Conservation (phyloP, 2,888 invertebrate species). For the Helicoverpa assulta region DNA sequence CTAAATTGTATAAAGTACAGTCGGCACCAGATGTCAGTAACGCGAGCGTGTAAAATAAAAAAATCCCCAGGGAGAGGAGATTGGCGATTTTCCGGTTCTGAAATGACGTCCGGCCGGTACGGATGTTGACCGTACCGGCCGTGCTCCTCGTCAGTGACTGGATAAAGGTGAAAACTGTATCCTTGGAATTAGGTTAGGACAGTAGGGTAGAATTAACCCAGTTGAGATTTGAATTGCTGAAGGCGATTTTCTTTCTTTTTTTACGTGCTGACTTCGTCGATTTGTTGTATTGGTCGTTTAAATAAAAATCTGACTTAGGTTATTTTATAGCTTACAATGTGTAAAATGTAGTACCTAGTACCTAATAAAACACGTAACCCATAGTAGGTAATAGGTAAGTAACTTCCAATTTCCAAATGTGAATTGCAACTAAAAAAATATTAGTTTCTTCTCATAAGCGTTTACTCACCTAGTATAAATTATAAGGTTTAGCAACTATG, state of each 20-base stretch:
- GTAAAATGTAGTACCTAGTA: too few species aligned
- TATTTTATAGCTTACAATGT: too few species aligned
- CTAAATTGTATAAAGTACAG: constrained; percentile 53
- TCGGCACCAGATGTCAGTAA: constrained; percentile 63
- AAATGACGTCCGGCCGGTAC: constrained; percentile 86
- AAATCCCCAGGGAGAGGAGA: constrained; percentile 79
- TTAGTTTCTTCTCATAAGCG: too few species aligned
- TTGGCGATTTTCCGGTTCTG: constrained; percentile 88
- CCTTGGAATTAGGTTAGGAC: constrained; percentile 63
- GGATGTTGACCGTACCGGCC: constrained; percentile 83
- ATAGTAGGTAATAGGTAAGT: too few species aligned
- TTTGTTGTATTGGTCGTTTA: background rate
- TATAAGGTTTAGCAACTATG: too few species aligned
- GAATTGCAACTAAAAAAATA: too few species aligned
- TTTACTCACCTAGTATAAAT: too few species aligned
- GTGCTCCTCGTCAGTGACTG: constrained; percentile 60
- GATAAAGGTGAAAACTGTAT: constrained; percentile 60
- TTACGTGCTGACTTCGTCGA: background rate
- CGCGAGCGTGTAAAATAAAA: constrained; percentile 68
- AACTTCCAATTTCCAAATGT: too few species aligned
- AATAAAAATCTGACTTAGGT: background rate
- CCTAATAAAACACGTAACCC: too few species aligned
- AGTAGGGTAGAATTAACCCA: constrained; percentile 54
- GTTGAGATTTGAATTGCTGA: constrained; percentile 34
- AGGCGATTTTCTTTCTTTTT: constrained; percentile 26